phyloP scores from a whole-genome alignment of 2,888 invertebrate species.

The Ptychoptera contaminata region DNA sequence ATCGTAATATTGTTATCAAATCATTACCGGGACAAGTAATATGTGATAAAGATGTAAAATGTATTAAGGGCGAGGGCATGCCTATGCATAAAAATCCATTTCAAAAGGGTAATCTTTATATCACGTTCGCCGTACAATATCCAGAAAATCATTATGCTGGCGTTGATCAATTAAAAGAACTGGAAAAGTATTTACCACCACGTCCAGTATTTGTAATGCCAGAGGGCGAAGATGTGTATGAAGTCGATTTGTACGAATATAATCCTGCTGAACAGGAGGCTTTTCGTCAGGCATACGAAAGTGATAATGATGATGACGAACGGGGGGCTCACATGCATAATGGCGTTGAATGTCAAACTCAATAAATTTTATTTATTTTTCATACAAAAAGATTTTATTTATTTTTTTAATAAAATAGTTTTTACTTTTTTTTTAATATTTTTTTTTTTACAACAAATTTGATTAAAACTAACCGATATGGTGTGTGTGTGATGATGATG shows the following conservation, averaged over 20 bases:
- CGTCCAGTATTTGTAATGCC: conserved; percentile 56
- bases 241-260: conserved; percentile 66
- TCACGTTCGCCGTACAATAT: conserved; percentile 75
- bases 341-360: conserved; percentile 68
- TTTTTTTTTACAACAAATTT: no score
- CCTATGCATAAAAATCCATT: conserved; percentile 70
- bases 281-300: conserved; percentile 45
- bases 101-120: conserved; percentile 72
- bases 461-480: no score
- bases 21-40: conserved; percentile 68
- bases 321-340: conserved; percentile 31
- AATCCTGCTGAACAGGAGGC: conserved; percentile 42
- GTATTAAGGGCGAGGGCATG: conserved; percentile 79
- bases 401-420: no score
- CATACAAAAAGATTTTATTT: no score
- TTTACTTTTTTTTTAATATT: no score
- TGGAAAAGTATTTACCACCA: conserved; percentile 62
- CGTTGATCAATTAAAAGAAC: conserved; percentile 44
- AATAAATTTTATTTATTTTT: conserved; percentile 34
- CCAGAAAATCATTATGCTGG: conserved; percentile 67
- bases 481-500: no score
- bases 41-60: conserved; percentile 64
- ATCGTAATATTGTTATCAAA: conserved; percentile 62
- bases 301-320: conserved; percentile 52
- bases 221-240: conserved; percentile 67